Evolutionary conservation across 2,113 vertebrate species (phyloP).

Genomic region (Varanus komodoensis): DNA sequence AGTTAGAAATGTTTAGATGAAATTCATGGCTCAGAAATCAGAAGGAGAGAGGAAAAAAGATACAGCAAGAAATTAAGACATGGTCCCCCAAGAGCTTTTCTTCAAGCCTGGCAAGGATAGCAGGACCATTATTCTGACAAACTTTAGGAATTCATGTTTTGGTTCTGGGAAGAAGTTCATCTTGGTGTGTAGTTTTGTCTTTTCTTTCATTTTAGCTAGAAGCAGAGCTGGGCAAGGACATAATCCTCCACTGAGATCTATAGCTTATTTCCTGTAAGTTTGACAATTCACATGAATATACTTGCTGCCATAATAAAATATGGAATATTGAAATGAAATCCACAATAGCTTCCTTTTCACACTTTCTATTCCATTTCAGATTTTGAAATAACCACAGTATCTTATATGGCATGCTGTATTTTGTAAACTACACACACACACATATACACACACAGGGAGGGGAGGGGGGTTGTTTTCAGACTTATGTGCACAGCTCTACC

Average conservation of each 20-base stretch:
- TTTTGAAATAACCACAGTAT: background rate
- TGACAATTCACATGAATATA: constrained; percentile 8
- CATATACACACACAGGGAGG: too few relatives aligned
- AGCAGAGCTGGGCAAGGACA: background rate
- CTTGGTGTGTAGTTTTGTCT: background rate
- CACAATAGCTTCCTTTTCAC: background rate
- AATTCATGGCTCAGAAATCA: background rate
- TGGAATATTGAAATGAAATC: background rate
- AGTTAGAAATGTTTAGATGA: background rate
- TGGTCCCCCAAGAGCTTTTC: background rate
- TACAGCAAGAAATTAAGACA: background rate
- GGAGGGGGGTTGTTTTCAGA: background rate
- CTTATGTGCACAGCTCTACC: background rate
- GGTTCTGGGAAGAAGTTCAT: background rate
- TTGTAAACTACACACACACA: rapidly evolving
- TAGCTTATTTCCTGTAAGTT: background rate
- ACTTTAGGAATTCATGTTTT: constrained; percentile 20
- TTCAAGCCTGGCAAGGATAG: background rate
- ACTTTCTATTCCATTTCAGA: background rate
- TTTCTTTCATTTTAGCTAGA: background rate
- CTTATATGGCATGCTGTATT: background rate
- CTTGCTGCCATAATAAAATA: background rate
- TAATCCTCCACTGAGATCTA: too few relatives aligned
- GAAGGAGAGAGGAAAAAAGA: background rate
- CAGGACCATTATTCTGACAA: background rate